Percentiles rank a stretch among this genome's conserved stretches.
These are phyloP conservation scores for Dasyornis broadbenti DNA, from an alignment of 2,113 vertebrate genomes.

Conservation along the genomic window DNA sequence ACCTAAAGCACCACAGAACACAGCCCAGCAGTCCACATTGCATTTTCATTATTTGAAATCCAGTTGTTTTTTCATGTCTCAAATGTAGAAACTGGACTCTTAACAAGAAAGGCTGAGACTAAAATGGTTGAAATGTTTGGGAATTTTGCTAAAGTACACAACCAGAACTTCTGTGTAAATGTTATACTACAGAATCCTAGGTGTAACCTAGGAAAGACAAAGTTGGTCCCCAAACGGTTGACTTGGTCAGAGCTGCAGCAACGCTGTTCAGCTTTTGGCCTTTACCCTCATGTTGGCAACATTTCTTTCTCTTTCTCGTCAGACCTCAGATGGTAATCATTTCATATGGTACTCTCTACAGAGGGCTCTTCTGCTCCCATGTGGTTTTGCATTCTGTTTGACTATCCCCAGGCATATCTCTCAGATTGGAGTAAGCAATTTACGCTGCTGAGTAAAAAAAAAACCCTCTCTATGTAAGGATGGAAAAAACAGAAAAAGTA, in stretches of 20 bases:
- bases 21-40: background rate
- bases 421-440: background rate
- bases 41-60: background rate
- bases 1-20: background rate
- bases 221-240: background rate
- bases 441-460: background rate
- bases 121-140: background rate
- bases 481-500: background rate
- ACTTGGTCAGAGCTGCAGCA: background rate
- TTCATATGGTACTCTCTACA: background rate
- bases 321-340: background rate
- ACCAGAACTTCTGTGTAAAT: background rate
- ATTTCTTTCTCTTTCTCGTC: background rate
- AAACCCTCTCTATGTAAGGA: background rate
- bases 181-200: background rate
- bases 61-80: background rate
- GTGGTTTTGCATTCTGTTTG: background rate
- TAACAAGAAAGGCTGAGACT: background rate
- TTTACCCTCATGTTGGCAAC: background rate
- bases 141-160: background rate
- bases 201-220: background rate
- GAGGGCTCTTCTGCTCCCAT: background rate
- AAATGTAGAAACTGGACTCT: background rate
- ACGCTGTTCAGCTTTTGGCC: background rate
- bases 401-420: background rate